Percentiles rank a stretch among this genome's conserved stretches.
phyloP scores from a whole-genome alignment of 2,888 invertebrate genomes.

The Netelia virgata region DNA sequence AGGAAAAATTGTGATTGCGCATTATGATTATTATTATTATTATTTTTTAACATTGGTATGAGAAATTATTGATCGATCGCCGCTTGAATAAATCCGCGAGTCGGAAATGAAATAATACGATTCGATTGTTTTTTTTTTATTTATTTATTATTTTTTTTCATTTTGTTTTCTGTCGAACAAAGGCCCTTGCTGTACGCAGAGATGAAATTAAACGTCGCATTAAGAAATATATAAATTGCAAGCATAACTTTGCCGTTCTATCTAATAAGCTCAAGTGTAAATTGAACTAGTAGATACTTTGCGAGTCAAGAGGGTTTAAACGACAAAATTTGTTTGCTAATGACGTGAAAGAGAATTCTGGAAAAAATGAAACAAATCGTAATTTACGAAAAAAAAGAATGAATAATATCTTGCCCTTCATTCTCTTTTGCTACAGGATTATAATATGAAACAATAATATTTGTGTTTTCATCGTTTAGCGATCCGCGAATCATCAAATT shows the following conservation, averaged over 20 bases:
- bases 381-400: constrained; percentile 7
- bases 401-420: constrained; percentile 26
- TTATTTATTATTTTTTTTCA: constrained; percentile 20
- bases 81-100: constrained; percentile 32
- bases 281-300: constrained; percentile 54
- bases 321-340: constrained; percentile 48
- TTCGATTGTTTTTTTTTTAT: constrained; percentile 28
- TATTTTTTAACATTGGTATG: constrained; percentile 36
- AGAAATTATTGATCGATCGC: constrained; percentile 17
- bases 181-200: constrained; percentile 18
- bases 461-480: constrained; percentile 35
- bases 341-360: constrained; percentile 13
- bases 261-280: constrained; percentile 60
- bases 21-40: constrained; percentile 1
- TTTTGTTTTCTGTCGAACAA: constrained; percentile 9
- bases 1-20: constrained; percentile 37
- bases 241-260: constrained; percentile 60
- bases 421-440: constrained; percentile 31
- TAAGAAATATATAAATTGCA: constrained; percentile 47
- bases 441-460: constrained; percentile 10
- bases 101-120: constrained; percentile 17
- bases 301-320: constrained; percentile 39
- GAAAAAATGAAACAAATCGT: constrained; percentile 10
- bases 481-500: constrained; percentile 26
- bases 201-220: constrained; percentile 25